Evolutionary conservation across 2,113 vertebrate species (phyloP).

Genomic region (Podiceps cristatus): DNA sequence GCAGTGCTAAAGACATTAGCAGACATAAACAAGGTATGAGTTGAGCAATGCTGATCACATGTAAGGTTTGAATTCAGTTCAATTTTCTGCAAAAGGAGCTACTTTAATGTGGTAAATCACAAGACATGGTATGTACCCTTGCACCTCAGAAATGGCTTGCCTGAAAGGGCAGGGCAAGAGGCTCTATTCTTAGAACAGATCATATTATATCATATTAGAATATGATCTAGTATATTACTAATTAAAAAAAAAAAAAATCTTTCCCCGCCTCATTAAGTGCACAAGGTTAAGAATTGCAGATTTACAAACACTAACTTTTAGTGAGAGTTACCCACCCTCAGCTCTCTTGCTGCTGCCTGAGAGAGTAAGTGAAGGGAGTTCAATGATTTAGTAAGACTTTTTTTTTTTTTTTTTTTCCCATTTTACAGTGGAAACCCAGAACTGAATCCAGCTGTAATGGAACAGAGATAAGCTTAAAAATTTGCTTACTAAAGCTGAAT

Average conservation of each 20-base stretch:
- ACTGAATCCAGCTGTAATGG: neutral
- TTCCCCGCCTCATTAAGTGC: neutral
- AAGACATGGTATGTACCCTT: neutral
- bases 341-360: neutral
- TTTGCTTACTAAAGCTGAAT: neutral
- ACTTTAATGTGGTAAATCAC: neutral
- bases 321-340: neutral
- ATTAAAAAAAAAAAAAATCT: neutral
- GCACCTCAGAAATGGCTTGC: neutral
- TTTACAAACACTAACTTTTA: neutral
- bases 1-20: neutral
- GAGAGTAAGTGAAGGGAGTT: neutral
- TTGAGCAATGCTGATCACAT: neutral
- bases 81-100: neutral
- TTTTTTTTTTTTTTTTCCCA: too few species aligned
- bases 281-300: neutral
- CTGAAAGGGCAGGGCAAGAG: neutral
- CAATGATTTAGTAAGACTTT: neutral
- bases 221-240: neutral
- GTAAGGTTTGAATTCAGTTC: neutral
- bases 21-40: neutral
- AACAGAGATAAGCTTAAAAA: neutral
- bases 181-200: neutral
- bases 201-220: neutral
- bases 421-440: neutral